These are phyloP conservation scores for Meteorus sp. DNA, from an alignment of 1,140 invertebrate genomes.

Conservation along the genomic window DNA sequence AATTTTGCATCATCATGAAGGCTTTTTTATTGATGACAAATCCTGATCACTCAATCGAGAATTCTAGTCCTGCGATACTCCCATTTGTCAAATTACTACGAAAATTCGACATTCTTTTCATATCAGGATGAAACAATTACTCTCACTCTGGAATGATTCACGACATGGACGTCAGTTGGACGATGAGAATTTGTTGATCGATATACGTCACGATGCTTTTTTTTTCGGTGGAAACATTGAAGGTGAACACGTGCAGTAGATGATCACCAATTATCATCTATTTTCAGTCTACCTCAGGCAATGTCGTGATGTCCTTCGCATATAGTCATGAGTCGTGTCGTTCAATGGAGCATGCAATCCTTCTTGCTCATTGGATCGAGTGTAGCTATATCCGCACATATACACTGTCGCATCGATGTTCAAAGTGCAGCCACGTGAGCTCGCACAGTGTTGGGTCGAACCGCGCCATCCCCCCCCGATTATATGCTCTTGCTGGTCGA, in stretches of 20 bases:
- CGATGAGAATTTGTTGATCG: background rate
- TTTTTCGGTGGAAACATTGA: background rate
- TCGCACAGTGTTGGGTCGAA: constrained; percentile 1
- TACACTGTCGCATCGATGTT: background rate
- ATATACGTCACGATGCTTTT: constrained; percentile 1
- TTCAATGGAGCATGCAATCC: constrained; percentile 17
- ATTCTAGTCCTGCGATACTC: too few relatives aligned
- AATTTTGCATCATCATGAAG: too few relatives aligned
- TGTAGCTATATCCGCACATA: background rate
- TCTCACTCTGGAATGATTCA: background rate
- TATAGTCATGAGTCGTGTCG: constrained; percentile 12
- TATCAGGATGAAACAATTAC: too few relatives aligned
- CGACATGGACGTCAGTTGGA: background rate
- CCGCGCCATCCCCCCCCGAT: constrained; percentile 26
- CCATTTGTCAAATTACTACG: too few relatives aligned
- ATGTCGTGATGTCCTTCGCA: constrained; percentile 15
- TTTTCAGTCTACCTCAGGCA: constrained; percentile 15
- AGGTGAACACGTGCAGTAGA: background rate
- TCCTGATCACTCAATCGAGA: too few relatives aligned
- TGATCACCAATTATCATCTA: constrained; percentile 24
- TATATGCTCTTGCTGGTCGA: constrained; percentile 28
- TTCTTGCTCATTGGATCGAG: background rate
- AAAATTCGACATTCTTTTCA: too few relatives aligned
- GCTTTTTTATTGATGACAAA: too few relatives aligned
- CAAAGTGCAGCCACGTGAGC: background rate